These are phyloP conservation scores for Erithacus rubecula DNA, from an alignment of 2,797 vertebrate genomes.

Conservation along the genomic window DNA sequence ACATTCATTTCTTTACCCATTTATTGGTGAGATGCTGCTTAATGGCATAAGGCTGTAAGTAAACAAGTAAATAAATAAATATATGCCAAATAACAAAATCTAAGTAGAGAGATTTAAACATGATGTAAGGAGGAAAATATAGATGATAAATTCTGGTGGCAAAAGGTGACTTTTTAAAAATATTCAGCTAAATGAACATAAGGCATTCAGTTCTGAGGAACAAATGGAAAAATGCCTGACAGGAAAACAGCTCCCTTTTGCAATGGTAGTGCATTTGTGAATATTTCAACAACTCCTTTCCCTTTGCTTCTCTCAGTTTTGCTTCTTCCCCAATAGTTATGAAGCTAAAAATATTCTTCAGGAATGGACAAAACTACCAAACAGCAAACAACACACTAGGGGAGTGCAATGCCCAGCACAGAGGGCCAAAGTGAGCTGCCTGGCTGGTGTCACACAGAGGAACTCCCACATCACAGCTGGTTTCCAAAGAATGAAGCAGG, in stretches of 20 bases:
- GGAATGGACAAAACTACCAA: not conserved
- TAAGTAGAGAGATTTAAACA: not conserved
- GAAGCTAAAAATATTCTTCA: not conserved
- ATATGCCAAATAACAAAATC: not conserved
- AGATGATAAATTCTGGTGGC: not conserved
- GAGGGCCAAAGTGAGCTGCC: not conserved
- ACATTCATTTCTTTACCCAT: not conserved
- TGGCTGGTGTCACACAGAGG: not conserved
- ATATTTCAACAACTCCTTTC: not conserved
- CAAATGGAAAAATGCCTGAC: slow-evolving; percentile 7
- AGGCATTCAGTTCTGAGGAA: not conserved
- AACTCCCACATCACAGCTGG: not conserved
- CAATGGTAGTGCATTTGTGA: not conserved
- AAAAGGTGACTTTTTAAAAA: slow-evolving; percentile 13
- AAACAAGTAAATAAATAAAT: slow-evolving; percentile 52
- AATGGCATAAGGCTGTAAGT: not conserved
- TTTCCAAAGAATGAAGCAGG: not conserved
- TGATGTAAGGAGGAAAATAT: not conserved
- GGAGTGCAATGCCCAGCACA: not conserved
- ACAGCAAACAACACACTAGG: not conserved
- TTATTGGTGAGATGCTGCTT: not conserved
- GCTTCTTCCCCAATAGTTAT: not conserved
- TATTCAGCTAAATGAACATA: slow-evolving; percentile 10
- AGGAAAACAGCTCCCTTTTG: not conserved
- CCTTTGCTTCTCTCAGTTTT: not conserved